Evolutionary conservation across 64 coral and sea anemone genomes (phyloP).

Genomic region (Stichodactyla mertensii): DNA sequence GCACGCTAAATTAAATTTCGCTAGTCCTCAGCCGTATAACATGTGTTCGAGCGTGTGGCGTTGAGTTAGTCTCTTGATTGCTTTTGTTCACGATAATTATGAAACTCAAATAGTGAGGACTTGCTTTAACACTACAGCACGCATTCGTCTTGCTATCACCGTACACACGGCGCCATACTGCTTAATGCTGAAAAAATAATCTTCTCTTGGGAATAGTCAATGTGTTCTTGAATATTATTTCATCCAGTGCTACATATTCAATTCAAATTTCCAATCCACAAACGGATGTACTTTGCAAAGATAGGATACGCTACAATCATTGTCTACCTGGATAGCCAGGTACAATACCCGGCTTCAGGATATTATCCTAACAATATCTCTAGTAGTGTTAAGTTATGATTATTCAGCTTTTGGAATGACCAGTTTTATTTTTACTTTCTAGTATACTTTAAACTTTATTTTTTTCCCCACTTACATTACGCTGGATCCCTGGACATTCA

Average conservation of each 20-base stretch:
- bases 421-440: no score
- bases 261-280: neutral
- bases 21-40: neutral
- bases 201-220: neutral
- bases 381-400: no score
- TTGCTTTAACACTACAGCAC: neutral
- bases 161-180: neutral
- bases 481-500: no score
- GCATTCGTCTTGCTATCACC: neutral
- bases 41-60: neutral
- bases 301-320: no score
- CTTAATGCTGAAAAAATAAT: neutral
- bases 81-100: neutral
- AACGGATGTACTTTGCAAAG: neutral
- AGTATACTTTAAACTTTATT: no score
- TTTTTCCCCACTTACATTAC: no score
- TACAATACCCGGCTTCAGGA: no score
- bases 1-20: neutral
- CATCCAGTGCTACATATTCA: neutral
- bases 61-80: neutral
- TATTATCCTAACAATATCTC: no score
- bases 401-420: no score
- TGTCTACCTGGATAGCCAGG: no score
- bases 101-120: neutral
- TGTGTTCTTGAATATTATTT: neutral